These are phyloP conservation scores for Chanos chanos DNA, from an alignment of 2,797 vertebrate genomes.

Conservation along the genomic window DNA sequence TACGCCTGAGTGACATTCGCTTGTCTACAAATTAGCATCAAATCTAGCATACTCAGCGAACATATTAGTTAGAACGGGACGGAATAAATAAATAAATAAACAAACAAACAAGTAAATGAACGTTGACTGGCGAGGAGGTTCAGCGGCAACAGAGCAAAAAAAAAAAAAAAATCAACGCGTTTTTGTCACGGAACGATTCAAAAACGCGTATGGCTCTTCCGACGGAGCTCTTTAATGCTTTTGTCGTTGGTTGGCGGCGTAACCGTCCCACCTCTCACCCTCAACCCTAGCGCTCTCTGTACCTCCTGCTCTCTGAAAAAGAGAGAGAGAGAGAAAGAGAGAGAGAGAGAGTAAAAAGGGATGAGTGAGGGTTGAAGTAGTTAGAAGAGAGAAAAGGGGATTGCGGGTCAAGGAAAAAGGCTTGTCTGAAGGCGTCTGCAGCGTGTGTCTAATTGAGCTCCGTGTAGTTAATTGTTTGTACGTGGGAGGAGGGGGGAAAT, in stretches of 20 bases:
- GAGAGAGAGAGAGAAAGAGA: slow-evolving; percentile 6
- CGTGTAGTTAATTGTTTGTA: slow-evolving; percentile 80
- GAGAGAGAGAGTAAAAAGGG: slow-evolving; percentile 1
- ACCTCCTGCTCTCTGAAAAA: background rate
- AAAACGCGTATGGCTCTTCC: too few relatives aligned
- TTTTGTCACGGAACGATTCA: too few relatives aligned
- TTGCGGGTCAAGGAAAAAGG: slow-evolving; percentile 62
- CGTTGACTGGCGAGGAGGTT: background rate
- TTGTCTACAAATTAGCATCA: too few relatives aligned
- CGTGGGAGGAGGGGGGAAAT: slow-evolving; percentile 76
- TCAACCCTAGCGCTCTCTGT: slow-evolving; percentile 28
- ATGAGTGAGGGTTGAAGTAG: slow-evolving; percentile 38
- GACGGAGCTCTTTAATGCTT: too few relatives aligned
- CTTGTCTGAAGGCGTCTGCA: slow-evolving; percentile 67
- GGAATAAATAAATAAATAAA: too few relatives aligned
- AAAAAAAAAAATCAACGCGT: too few relatives aligned
- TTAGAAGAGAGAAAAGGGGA: slow-evolving; percentile 39
- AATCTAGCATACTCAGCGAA: slow-evolving; percentile 1
- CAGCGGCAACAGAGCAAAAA: background rate
- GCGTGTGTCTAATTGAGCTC: slow-evolving; percentile 76
- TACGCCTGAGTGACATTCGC: too few relatives aligned
- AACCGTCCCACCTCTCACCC: slow-evolving; percentile 3
- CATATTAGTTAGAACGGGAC: too few relatives aligned
- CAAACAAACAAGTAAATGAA: too few relatives aligned
- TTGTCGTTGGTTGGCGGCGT: too few relatives aligned